Conservation (phyloP, 2,113 vertebrate genomes). For the Seriola dumerili region DNA sequence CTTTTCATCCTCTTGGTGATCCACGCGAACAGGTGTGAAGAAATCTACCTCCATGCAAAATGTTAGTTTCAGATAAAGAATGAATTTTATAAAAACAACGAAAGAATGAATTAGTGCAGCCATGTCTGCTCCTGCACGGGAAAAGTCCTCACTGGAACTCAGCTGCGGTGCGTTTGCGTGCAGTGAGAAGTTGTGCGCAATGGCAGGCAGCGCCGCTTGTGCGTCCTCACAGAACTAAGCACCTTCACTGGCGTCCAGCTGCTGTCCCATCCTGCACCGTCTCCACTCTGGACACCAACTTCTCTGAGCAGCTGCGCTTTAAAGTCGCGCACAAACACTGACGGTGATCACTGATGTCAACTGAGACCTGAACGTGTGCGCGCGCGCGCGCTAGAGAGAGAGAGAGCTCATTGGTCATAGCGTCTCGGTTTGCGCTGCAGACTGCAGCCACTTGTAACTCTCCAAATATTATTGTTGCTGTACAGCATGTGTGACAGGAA, state of each 20-base stretch:
- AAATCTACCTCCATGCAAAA: slow-evolving; percentile 84
- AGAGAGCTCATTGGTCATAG: slow-evolving; percentile 72
- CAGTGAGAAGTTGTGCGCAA: slow-evolving; percentile 47
- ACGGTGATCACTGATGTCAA: slow-evolving; percentile 38
- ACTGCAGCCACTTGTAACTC: slow-evolving; percentile 79
- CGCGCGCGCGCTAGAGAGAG: no score
- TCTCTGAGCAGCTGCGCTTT: slow-evolving; percentile 66
- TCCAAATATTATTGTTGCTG: slow-evolving; percentile 77
- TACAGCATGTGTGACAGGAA: slow-evolving; percentile 63
- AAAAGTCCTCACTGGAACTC: slow-evolving; percentile 25
- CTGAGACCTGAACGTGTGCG: slow-evolving; percentile 61
- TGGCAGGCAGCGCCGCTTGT: slow-evolving; percentile 30
- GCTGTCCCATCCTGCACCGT: slow-evolving; percentile 55
- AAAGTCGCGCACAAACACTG: slow-evolving; percentile 62
- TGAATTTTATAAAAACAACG: slow-evolving; percentile 53
- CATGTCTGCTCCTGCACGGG: slow-evolving; percentile 73
- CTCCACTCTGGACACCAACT: slow-evolving; percentile 46
- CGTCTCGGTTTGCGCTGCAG: slow-evolving; percentile 54
- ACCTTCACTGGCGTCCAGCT: slow-evolving; percentile 15
- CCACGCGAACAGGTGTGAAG: slow-evolving; percentile 87
- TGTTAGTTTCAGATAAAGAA: slow-evolving; percentile 58
- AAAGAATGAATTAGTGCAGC: slow-evolving; percentile 44
- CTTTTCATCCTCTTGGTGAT: slow-evolving; percentile 82
- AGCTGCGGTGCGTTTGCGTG: slow-evolving; percentile 15
- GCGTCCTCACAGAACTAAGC: slow-evolving; percentile 50